Percentiles rank a stretch among this genome's conserved stretches.
phyloP scores from a whole-genome alignment of 2,113 vertebrate genomes.

The Syrmaticus mikado region DNA sequence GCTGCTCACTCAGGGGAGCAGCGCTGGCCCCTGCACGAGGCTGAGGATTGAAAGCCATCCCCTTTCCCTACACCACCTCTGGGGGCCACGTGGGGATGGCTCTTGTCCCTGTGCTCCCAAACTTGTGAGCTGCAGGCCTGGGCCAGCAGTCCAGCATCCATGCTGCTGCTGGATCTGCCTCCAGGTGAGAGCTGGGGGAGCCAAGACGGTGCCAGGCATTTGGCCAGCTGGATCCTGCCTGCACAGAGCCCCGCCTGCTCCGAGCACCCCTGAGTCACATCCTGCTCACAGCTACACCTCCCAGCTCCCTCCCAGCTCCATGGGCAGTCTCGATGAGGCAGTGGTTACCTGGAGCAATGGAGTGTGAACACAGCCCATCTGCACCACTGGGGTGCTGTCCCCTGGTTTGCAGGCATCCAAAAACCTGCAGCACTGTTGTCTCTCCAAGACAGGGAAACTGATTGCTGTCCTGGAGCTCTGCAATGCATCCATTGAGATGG shows the following conservation, averaged over 20 bases:
- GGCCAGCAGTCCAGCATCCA: fast-evolving
- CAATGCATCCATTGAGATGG: background rate
- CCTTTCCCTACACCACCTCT: background rate
- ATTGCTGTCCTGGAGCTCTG: background rate
- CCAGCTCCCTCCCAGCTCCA: background rate
- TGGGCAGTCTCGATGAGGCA: fast-evolving
- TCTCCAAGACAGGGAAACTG: background rate
- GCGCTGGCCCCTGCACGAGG: background rate
- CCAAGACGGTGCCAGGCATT: background rate
- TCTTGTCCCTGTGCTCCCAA: background rate
- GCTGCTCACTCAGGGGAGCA: conserved; percentile 20
- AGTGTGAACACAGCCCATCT: background rate
- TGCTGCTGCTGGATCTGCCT: background rate
- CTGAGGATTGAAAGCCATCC: background rate
- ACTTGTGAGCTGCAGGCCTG: background rate
- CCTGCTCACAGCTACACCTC: background rate
- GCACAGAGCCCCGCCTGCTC: background rate
- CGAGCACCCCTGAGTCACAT: background rate
- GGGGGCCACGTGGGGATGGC: background rate
- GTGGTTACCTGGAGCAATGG: background rate
- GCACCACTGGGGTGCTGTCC: background rate
- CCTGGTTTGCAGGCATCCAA: fast-evolving
- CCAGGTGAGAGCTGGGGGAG: background rate
- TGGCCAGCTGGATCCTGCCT: background rate
- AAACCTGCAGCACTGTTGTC: background rate